Percentiles rank a stretch among this genome's conserved stretches.
Conservation (phyloP, 2,797 vertebrate genomes). For the Amphiprion clarkii region DNA sequence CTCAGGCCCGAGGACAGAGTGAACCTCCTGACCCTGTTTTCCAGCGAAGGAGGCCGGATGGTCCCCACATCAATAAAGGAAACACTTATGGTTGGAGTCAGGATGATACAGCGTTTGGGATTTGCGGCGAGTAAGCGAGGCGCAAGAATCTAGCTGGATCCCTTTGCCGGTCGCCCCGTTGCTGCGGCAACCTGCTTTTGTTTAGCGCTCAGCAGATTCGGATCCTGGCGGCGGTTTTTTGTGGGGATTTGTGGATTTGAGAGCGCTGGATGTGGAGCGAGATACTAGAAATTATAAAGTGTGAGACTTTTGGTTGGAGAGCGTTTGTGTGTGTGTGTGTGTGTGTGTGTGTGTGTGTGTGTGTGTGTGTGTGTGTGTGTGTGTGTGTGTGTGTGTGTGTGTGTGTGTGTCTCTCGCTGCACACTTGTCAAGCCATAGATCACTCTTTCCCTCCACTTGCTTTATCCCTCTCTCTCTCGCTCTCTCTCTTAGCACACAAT, state of each 20-base stretch:
- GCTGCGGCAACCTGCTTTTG: constrained; percentile 70
- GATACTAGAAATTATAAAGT: constrained; percentile 75
- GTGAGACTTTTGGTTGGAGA: constrained; percentile 69
- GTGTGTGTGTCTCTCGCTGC: constrained; percentile 43
- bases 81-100: constrained; percentile 69
- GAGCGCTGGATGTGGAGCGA: constrained; percentile 45
- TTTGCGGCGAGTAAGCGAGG: constrained; percentile 65
- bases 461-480: constrained; percentile 8
- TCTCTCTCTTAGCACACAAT: constrained; percentile 36
- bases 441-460: constrained; percentile 54
- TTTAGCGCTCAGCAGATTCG: constrained; percentile 70
- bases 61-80: constrained; percentile 63
- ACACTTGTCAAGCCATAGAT: constrained; percentile 67
- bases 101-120: constrained; percentile 67
- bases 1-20: constrained; percentile 37
- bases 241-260: constrained; percentile 69
- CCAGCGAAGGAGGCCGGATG: constrained; percentile 37
- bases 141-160: constrained; percentile 67
- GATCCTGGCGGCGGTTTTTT: constrained; percentile 73
- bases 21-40: constrained; percentile 68
- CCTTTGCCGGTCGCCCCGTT: constrained; percentile 60
- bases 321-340: constrained; percentile 35
- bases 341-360: constrained; percentile 44
- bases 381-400: constrained; percentile 39
- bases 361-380: constrained; percentile 38